Conservation (phyloP, 2,113 vertebrate genomes). For the Microtus ochrogaster region DNA sequence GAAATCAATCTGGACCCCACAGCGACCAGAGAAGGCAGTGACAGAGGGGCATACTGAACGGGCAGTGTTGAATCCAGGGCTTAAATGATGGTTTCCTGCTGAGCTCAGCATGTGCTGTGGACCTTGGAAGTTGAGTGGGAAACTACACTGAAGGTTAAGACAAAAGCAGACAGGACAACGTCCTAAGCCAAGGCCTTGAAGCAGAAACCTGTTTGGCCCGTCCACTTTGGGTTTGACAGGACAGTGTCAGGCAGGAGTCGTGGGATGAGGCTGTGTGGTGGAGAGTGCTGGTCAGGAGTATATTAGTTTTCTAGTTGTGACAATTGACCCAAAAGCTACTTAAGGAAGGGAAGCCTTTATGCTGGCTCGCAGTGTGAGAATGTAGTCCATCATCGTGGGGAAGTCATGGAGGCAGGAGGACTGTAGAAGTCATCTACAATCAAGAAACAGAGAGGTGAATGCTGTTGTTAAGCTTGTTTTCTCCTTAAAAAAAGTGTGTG, state of each 20-base stretch:
- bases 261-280: background rate
- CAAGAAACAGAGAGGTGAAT: background rate
- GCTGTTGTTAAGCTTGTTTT: background rate
- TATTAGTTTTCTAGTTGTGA: background rate
- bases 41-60: background rate
- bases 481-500: background rate
- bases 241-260: background rate
- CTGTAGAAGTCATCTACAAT: no score
- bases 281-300: fast-evolving
- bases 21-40: background rate
- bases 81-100: background rate
- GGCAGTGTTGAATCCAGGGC: background rate
- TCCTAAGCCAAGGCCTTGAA: background rate
- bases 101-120: background rate
- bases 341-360: background rate
- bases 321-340: background rate
- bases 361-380: background rate
- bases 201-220: background rate
- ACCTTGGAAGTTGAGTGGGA: background rate
- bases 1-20: background rate
- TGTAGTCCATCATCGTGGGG: background rate
- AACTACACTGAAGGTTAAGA: background rate
- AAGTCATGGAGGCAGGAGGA: background rate
- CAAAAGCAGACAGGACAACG: background rate
- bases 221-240: background rate